A percentile compares a stretch with the other conserved stretches of the same genome.
Conservation (phyloP, 2,888 invertebrate genomes). For the Protodeltote pygarga region DNA sequence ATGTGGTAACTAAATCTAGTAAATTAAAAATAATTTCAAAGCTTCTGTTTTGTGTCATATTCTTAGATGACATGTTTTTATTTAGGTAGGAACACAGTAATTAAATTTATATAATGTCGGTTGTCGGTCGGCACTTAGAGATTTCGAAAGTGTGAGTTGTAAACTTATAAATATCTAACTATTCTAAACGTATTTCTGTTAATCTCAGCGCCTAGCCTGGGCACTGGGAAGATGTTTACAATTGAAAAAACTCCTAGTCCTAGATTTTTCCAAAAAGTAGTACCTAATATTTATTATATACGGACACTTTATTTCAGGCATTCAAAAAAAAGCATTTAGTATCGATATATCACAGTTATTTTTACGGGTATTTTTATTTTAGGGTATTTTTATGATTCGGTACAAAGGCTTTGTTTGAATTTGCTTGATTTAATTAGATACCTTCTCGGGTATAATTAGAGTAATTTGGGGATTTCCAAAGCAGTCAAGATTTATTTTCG, state of each 20-base stretch:
- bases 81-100: constrained; percentile 51
- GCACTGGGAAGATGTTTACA: constrained; percentile 6
- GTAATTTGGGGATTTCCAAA: constrained; percentile 3
- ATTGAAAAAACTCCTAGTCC: constrained; percentile 19
- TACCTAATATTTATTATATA: constrained; percentile 34
- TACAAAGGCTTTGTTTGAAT: constrained; percentile 7
- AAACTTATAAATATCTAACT: constrained; percentile 40
- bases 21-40: constrained; percentile 39
- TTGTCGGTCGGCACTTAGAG: constrained; percentile 38
- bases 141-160: constrained; percentile 44
- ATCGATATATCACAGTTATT: constrained; percentile 3
- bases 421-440: constrained; percentile 13
- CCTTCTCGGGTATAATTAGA: constrained; percentile 8
- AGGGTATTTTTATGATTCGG: background rate
- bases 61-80: constrained; percentile 55
- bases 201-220: constrained; percentile 29
- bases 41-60: constrained; percentile 58
- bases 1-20: no score
- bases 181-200: constrained; percentile 29
- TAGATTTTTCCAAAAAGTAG: constrained; percentile 25
- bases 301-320: constrained; percentile 19
- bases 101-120: constrained; percentile 48
- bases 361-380: background rate
- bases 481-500: constrained; percentile 16
- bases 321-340: constrained; percentile 16